Evolutionary conservation across 2,797 vertebrate species (phyloP).

Genomic region (Anableps anableps): DNA sequence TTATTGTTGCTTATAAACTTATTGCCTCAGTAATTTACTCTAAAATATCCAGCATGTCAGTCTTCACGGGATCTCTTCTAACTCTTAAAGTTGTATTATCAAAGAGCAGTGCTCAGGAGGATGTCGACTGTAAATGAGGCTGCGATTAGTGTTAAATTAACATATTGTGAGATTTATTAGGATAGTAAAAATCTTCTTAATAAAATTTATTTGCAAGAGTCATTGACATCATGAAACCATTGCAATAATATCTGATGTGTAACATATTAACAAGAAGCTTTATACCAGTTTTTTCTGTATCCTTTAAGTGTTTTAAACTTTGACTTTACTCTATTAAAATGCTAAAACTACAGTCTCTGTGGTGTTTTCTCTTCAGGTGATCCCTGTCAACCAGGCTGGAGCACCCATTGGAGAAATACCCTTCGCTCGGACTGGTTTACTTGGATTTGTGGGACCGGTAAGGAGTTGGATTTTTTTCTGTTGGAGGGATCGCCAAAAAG

Average conservation of each 20-base stretch:
- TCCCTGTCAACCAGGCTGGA: conserved; percentile 90
- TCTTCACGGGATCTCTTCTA: not conserved
- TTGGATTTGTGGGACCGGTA: conserved; percentile 98
- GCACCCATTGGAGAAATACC: conserved; percentile 93
- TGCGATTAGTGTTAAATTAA: not conserved
- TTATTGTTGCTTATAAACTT: not conserved
- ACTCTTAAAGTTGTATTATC: not conserved
- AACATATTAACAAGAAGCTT: not conserved
- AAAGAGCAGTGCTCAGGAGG: not conserved
- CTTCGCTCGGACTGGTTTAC: conserved; percentile 90
- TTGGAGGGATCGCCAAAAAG: not conserved
- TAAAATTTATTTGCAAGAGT: not conserved
- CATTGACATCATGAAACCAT: not conserved
- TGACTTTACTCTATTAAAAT: not conserved
- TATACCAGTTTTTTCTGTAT: not conserved
- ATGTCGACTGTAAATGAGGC: not conserved
- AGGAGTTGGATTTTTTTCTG: conserved; percentile 39
- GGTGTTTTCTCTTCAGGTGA: conserved; percentile 82
- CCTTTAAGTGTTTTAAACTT: not conserved
- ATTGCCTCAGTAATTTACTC: not conserved
- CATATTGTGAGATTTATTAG: not conserved
- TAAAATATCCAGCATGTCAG: not conserved
- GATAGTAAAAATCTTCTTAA: not conserved
- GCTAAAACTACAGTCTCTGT: conserved; percentile 14
- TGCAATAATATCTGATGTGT: not conserved